Evolutionary conservation across 2,113 vertebrate species (phyloP), one percentile per base, ranked within the genome.

Genomic region (Peromyscus californicus): DNA sequence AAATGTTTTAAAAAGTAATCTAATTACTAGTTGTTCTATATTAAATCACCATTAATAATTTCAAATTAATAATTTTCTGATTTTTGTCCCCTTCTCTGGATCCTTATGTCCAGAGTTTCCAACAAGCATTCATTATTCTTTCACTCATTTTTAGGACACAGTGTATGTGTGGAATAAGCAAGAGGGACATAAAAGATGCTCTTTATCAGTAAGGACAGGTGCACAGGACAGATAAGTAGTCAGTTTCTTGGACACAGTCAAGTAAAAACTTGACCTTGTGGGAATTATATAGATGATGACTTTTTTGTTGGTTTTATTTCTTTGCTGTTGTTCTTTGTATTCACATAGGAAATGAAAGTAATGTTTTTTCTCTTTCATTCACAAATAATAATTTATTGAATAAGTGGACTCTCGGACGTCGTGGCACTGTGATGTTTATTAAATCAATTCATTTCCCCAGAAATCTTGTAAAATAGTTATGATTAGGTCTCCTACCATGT

Each of bases 31-130:
- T 98, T 69, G 6, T 85, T 91, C 95, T 19, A 67, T 94, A 95
- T 87, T 82, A 95, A 94, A 95, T 96, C 90, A 98, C 61, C 75
- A 79, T 96, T 92, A 51, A 93, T 91, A 95, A 97, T 98, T 97
- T 96, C 90, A 94, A 95, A 94, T 97, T 19, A 72, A 72, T 70
- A 51, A 36, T 21, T 67, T 67, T 97, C 76, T 75, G 21, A 86
- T 94, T 89, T 94, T 0, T n/a, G 70, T 1, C 8, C 6, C 29
- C 7, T 48, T 48, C 31, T 87, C 54, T 61, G 13, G 79, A 4
- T 83, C 39, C 36, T 72, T 39, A 12, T 63, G 7, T 26, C 86
- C 51, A 39, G 22, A 89, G 39, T 84, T 29, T 57, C 21, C 57
- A 80, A 10, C 31, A 80, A 69, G 31, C 83, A 45, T 93, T 96